Evolutionary conservation across 2,113 vertebrate species (phyloP).

Genomic region (Cheirogaleus medius): DNA sequence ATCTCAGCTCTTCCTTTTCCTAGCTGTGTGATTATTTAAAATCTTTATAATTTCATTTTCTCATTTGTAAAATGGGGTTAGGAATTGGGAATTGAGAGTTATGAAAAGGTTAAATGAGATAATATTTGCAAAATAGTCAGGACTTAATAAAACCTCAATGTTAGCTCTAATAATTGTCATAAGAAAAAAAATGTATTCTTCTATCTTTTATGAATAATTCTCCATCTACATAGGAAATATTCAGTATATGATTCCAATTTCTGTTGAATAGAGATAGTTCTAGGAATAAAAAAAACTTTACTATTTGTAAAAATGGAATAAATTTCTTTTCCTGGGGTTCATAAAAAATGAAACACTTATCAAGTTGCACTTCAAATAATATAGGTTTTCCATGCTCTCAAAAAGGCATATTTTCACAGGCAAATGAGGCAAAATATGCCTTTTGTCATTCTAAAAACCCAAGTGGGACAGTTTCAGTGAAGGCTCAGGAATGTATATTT

Average conservation of each 20-base stretch:
- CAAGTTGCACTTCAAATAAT: conserved; percentile 73
- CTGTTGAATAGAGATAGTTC: conserved; percentile 39
- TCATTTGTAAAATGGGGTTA: conserved; percentile 10
- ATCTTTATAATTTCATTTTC: not conserved
- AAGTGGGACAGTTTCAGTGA: conserved; percentile 59
- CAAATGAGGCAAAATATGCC: conserved; percentile 70
- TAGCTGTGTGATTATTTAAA: conserved; percentile 12
- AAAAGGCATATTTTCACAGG: conserved; percentile 73
- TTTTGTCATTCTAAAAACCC: conserved; percentile 73
- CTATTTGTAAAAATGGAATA: conserved; percentile 71
- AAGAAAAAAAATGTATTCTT: conserved; percentile 52
- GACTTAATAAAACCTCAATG: conserved; percentile 44
- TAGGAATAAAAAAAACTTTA: conserved; percentile 41
- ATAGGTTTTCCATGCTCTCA: conserved; percentile 49
- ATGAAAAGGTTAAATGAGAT: conserved; percentile 45
- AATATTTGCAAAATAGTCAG: conserved; percentile 15
- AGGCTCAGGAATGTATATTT: not conserved
- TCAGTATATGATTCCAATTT: conserved; percentile 43
- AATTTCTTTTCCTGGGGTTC: conserved; percentile 62
- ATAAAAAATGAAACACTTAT: conserved; percentile 77
- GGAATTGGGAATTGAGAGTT: not conserved
- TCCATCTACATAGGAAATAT: conserved; percentile 23
- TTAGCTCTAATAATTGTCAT: conserved; percentile 10
- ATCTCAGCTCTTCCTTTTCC: not conserved
- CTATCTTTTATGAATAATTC: conserved; percentile 55